Percentiles rank a stretch among this genome's conserved stretches.
Evolutionary conservation across 92 coral and sea anemone species (phyloP).

Genomic region (Parazoanthus swiftii): DNA sequence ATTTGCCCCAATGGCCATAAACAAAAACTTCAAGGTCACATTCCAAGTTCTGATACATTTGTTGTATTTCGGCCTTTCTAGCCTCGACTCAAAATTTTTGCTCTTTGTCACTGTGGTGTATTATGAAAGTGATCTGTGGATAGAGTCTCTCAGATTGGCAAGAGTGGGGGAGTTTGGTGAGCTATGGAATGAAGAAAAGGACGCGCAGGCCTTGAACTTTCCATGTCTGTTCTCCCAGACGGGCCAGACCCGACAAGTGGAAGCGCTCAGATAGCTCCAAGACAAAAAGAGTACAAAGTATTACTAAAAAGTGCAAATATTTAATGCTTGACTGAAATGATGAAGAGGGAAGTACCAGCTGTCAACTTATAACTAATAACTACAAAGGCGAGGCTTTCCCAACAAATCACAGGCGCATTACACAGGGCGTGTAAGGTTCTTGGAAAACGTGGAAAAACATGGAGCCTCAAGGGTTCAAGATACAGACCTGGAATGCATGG

Average conservation of each 20-base stretch:
- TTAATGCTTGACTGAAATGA: background rate
- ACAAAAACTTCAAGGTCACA: too few relatives aligned
- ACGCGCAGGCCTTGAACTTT: background rate
- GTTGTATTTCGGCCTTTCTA: too few relatives aligned
- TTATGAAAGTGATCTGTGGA: too few relatives aligned
- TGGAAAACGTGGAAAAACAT: background rate
- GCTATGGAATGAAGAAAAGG: background rate
- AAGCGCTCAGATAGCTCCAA: background rate
- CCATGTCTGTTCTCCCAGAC: background rate
- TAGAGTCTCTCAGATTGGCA: background rate
- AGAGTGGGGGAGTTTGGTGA: background rate
- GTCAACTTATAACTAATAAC: background rate
- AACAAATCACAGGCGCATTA: background rate
- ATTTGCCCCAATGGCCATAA: too few relatives aligned
- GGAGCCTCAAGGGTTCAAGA: background rate
- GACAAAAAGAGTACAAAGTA: background rate
- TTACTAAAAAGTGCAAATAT: background rate
- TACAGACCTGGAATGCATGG: background rate
- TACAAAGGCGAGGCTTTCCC: background rate
- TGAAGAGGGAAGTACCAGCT: background rate
- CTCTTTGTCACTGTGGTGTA: too few relatives aligned
- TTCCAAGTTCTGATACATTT: too few relatives aligned
- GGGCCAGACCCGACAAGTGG: background rate
- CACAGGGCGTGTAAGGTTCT: background rate
- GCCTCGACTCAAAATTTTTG: too few relatives aligned